phyloP scores from a whole-genome alignment of 2,113 vertebrate species.

The Amazona vittata region DNA sequence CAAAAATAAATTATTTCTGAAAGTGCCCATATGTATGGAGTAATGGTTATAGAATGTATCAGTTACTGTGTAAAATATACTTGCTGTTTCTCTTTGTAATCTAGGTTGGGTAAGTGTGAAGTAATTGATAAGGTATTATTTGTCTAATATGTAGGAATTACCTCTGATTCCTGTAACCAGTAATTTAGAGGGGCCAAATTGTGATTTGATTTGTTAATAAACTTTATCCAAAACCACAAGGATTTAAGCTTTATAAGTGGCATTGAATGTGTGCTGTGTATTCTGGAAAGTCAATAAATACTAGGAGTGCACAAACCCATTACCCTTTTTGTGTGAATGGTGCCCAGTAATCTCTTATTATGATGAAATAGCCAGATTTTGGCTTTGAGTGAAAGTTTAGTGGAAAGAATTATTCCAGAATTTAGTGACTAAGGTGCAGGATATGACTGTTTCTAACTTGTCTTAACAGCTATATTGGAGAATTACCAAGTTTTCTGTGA shows the following conservation, averaged over 20 bases:
- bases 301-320: not conserved
- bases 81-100: not conserved
- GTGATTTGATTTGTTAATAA: not conserved
- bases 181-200: not conserved
- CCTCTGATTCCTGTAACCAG: not conserved
- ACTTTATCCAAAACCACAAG: not conserved
- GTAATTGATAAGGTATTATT: not conserved
- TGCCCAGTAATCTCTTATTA: not conserved
- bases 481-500: not conserved
- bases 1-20: not conserved
- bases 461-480: not conserved
- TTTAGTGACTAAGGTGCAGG: not conserved
- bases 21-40: not conserved
- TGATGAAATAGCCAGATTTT: not conserved
- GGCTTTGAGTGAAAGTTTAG: not conserved
- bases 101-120: not conserved
- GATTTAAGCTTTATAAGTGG: not conserved
- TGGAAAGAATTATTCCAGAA: not conserved
- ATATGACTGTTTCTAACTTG: not conserved
- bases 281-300: not conserved
- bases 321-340: fast-evolving
- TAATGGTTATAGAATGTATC: not conserved
- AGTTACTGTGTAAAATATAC: not conserved
- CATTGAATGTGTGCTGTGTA: not conserved
- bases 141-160: not conserved